Conservation (phyloP, 2,113 vertebrate genomes). For the Myocastor coypus region DNA sequence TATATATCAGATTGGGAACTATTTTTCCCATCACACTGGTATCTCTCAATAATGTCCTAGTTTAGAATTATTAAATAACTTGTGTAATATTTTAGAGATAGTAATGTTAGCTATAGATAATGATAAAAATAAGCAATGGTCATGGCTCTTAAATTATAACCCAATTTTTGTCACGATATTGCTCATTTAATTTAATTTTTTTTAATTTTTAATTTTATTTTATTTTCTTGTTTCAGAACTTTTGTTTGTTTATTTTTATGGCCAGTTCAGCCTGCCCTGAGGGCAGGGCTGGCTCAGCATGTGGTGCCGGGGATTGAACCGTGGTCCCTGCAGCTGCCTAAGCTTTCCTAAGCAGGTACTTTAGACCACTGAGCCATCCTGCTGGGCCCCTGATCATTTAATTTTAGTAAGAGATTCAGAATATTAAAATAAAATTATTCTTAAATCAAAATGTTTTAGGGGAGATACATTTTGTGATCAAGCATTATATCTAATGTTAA, state of each 20-base stretch:
- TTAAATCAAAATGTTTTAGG: not conserved
- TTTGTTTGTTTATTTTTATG: no score
- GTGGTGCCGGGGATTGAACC: no score
- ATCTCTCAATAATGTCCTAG: not conserved
- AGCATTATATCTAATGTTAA: not conserved
- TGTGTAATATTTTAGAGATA: not conserved
- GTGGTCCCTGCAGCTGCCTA: no score
- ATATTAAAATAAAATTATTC: constrained; percentile 20
- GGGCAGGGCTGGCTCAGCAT: no score
- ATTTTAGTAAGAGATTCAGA: not conserved
- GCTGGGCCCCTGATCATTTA: no score
- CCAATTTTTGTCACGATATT: constrained; percentile 1
- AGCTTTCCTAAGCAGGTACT: no score
- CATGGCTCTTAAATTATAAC: not conserved
- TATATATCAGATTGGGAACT: no score
- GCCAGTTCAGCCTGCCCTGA: no score
- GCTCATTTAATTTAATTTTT: not conserved
- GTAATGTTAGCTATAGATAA: not conserved
- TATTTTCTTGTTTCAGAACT: no score
- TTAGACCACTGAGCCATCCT: no score
- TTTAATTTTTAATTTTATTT: no score
- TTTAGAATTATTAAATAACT: not conserved
- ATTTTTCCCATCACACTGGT: not conserved
- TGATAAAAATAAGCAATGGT: not conserved
- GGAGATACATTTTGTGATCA: not conserved